A percentile compares a stretch with the other conserved stretches of the same genome.
Evolutionary conservation across 2,888 invertebrate genomes (phyloP).

Genomic region (Sinhomidia bicolor): DNA sequence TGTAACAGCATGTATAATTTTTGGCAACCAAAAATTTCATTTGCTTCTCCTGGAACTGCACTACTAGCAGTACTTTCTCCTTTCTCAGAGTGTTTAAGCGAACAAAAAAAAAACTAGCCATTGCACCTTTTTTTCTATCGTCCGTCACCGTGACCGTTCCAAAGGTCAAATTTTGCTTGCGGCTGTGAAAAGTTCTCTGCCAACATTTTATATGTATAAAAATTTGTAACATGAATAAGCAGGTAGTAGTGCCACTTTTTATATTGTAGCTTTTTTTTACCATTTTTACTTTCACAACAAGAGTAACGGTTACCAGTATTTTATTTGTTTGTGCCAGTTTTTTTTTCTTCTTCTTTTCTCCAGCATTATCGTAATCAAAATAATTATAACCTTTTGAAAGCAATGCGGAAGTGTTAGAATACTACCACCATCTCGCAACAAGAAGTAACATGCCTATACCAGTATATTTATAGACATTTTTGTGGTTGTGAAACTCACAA

Average conservation of each 20-base stretch:
- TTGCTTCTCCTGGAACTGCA: neutral
- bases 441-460: no score
- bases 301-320: neutral
- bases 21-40: slow-evolving; percentile 2
- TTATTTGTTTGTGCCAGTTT: slow-evolving; percentile 32
- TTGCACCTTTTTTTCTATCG: neutral
- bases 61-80: neutral
- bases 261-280: neutral
- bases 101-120: neutral
- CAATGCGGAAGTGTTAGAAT: slow-evolving; percentile 9
- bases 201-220: no score
- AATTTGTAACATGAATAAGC: no score
- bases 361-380: slow-evolving; percentile 40
- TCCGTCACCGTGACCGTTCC: slow-evolving; percentile 43
- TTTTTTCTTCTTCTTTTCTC: neutral
- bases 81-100: neutral
- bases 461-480: neutral
- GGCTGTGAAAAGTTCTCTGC: neutral
- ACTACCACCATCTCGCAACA: neutral
- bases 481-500: neutral
- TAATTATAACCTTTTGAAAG: slow-evolving; percentile 36
- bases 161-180: slow-evolving; percentile 39
- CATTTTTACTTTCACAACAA: slow-evolving; percentile 5
- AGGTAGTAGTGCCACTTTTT: neutral
- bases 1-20: neutral